Percentiles rank a stretch among this genome's conserved stretches.
Conservation (phyloP, 2,888 invertebrate species). For the Ellobium chinense region DNA sequence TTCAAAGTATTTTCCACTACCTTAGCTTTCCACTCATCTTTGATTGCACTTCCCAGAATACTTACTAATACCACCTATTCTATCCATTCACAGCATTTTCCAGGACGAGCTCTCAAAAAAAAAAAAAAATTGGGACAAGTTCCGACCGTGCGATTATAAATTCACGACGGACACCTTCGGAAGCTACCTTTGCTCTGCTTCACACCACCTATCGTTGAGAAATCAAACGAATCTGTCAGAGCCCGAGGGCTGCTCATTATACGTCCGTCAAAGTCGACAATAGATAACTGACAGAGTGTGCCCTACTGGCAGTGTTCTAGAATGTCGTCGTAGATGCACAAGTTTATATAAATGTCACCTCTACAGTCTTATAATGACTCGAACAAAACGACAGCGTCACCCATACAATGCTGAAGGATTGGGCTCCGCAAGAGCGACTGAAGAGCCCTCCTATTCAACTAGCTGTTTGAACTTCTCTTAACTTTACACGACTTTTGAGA, state of each 20-base stretch:
- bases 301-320: not conserved
- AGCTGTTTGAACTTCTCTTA: conserved; percentile 18
- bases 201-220: too few species aligned
- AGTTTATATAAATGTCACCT: conserved; percentile 1
- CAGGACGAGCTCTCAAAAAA: too few species aligned
- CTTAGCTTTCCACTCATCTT: too few species aligned
- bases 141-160: too few species aligned
- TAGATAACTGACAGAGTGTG: not conserved
- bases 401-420: not conserved
- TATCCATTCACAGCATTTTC: too few species aligned
- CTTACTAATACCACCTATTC: too few species aligned
- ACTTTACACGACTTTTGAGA: conserved; percentile 5
- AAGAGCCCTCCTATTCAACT: not conserved
- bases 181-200: too few species aligned
- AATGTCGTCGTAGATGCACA: not conserved
- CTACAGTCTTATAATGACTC: not conserved
- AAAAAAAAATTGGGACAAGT: too few species aligned
- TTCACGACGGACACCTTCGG: too few species aligned
- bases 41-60: too few species aligned
- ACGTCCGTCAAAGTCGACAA: not conserved
- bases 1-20: too few species aligned
- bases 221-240: not conserved
- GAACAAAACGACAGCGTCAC: not conserved
- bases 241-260: not conserved
- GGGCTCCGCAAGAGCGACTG: not conserved